A percentile compares a stretch with the other conserved stretches of the same genome.
Conservation (phyloP, 1,140 invertebrate species). For the Ylistrum balloti region DNA sequence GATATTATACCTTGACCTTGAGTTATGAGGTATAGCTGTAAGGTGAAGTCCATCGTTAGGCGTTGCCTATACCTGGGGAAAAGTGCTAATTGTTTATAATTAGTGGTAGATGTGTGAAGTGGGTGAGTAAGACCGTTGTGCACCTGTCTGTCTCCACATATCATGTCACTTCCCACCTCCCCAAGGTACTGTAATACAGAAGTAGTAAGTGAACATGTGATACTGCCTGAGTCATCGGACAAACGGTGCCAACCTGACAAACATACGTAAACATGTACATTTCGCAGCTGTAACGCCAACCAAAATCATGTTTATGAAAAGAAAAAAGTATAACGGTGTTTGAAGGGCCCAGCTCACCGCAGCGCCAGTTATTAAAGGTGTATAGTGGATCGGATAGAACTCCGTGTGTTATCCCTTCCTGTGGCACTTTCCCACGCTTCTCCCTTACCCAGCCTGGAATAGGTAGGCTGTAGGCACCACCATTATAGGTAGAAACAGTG, state of each 20-base stretch:
- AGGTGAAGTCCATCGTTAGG: not conserved
- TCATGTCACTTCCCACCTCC: conserved; percentile 7
- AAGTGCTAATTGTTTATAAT: not conserved
- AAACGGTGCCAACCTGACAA: conserved; percentile 10
- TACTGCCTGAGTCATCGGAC: not conserved
- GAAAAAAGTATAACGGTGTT: conserved; percentile 26
- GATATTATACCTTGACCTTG: not conserved
- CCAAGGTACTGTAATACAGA: not conserved
- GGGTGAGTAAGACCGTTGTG: not conserved
- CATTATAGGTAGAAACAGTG: not conserved
- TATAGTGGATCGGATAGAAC: conserved; percentile 25
- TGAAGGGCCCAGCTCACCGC: conserved; percentile 18
- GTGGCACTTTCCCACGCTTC: conserved; percentile 6
- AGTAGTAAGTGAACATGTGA: not conserved
- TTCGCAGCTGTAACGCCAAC: conserved; percentile 37
- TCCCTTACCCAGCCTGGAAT: conserved; percentile 1
- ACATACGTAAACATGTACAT: conserved; percentile 35
- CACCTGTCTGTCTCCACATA: not conserved
- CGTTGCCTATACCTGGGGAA: not conserved
- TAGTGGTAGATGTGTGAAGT: not conserved
- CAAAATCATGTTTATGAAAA: conserved; percentile 36
- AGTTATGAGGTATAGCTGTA: not conserved
- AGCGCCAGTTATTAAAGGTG: conserved; percentile 7
- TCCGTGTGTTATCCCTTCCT: not conserved
- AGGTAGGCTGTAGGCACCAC: not conserved